Evolutionary conservation across 2,113 vertebrate genomes (phyloP), one percentile per base, ranked within the genome.

Genomic region (Toxotes jaculatrix): DNA sequence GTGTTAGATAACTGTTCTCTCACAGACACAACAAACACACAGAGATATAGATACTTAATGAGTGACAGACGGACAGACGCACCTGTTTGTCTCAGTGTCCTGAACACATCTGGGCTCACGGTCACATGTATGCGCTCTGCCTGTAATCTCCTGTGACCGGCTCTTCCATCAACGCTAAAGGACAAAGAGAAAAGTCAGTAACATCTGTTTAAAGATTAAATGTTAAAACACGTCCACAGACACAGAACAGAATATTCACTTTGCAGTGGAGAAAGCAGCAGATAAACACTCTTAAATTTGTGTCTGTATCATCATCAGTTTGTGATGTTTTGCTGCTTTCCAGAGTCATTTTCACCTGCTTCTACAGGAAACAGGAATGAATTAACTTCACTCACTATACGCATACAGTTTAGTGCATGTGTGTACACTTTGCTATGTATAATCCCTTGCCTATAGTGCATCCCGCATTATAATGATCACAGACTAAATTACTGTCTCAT

Each of bases 81-180:
- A 74, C 93, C 93, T 80, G 91, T 88, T 80, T 84, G 91, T 84
- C 60, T 94, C 85, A 81, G 90, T 2, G 79, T 81, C 84, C 88
- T 85, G 64, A 87, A 67, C 80, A 79, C 27, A 2, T 88, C 84
- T 49, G 84, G 80, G 43, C 74, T 83, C 23, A 87, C 32, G 17
- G 85, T 83, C 66, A 90, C 72, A 5, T 7, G 27, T 0, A 78
- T 5, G 32, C 56, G 80, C 62, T 79, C 88, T 5, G 38, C 47
- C 56, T 40, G 71, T 14, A 34, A 53, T 57, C 76, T 90, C 69
- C 69, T 89, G 64, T 40, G 77, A 76, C 43, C 72, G 77, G 69
- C 40, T 84, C 77, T 27, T 51, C 74, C 82, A 8, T 47, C 84
- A 42, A 9, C 27, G 7, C 91, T 92, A 34, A 47, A 0, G 38